Conservation (phyloP, 35 echinoderm and acorn worm genomes). For the Eucidaris tribuloides region DNA sequence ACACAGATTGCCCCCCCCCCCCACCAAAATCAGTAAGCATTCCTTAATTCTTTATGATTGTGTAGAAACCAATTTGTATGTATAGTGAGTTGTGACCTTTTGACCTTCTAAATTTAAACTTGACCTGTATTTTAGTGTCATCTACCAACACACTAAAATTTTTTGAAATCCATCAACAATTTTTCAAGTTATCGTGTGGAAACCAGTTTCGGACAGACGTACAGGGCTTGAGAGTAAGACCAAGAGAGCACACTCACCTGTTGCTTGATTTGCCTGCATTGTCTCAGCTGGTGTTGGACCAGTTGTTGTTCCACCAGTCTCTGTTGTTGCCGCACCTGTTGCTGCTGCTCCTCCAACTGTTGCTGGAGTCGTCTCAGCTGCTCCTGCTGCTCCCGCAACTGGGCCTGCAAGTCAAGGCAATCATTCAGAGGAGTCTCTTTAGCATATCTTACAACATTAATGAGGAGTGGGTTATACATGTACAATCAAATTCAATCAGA, state of each 20-base stretch:
- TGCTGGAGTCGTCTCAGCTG: constrained; percentile 75
- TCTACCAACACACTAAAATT: not conserved
- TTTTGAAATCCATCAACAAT: not conserved
- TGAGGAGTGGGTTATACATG: too few species aligned
- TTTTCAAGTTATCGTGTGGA: too few species aligned
- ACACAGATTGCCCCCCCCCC: not conserved
- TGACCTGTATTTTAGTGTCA: not conserved
- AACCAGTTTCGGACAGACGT: too few species aligned
- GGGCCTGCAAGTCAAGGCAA: constrained; percentile 34
- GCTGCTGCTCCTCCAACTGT: constrained; percentile 78
- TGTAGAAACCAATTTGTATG: not conserved
- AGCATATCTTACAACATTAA: too few species aligned
- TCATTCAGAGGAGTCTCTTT: too few species aligned
- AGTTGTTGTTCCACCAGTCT: constrained; percentile 78
- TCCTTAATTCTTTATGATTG: not conserved
- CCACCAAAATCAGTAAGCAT: not conserved
- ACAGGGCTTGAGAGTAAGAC: not conserved
- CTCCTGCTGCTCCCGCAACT: constrained; percentile 74
- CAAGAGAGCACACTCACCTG: not conserved
- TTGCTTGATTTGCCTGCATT: constrained; percentile 23
- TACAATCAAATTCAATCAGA: too few species aligned
- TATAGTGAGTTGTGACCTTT: not conserved
- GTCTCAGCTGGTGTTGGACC: constrained; percentile 42
- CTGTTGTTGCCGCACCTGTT: constrained; percentile 74
- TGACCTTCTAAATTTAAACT: not conserved